phyloP scores from a whole-genome alignment of 2,113 vertebrate species.

The human region GRCh38 chr7:156812501-156813000 shows the following conservation, averaged over 20 bases:
- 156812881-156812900: too few species aligned
- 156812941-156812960: neutral
- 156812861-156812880: neutral
- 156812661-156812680: neutral
- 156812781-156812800: neutral
- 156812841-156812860: neutral
- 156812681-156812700: neutral
- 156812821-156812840: neutral
- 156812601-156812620: neutral
- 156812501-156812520: neutral
- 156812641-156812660: neutral
- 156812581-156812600: neutral
- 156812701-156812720: neutral
- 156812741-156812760: neutral
- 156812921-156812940: neutral
- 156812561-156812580: neutral
- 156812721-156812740: neutral
- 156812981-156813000: neutral
- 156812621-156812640: neutral
- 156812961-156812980: neutral
- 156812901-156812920: neutral
- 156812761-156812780: neutral
- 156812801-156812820: neutral
- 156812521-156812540: neutral
- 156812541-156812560: neutral